Evolutionary conservation across 2,797 vertebrate genomes (phyloP), one percentile per base, ranked within the genome.

Genomic region (Ptychadena robeensis): DNA sequence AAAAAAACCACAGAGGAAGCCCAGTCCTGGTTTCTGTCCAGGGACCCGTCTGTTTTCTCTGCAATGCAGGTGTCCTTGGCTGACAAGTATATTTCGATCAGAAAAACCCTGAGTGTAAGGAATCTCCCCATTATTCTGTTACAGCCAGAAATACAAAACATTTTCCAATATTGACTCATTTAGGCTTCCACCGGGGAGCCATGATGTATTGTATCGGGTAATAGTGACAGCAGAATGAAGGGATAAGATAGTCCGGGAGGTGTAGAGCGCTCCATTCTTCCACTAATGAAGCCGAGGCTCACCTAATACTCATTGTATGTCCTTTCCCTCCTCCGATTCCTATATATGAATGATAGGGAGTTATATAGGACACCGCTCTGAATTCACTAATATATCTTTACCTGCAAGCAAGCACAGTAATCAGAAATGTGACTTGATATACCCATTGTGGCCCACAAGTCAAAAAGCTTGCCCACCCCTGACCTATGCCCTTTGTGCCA

Each of bases 51-150:
- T 18, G n/a, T 35, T 32, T 77, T 77, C 74, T 66, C 75, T 78
- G 75, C 75, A 78, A 27, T 78, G 75, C 75, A 78, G 75, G n/a
- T 27, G n/a, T 28, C 38, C 31, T 15, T 63, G 63, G 61, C 70
- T 67, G 80, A 64, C 34, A 28, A 57, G 35, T 31, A 69, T 27
- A 18, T 48, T 27, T 7, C 2, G 8, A n/a, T 25, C 9, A 12
- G 14, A 38, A 63, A 14, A 40, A 40, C 7, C 1, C n/a, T 27
- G 37, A 18, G 9, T 32, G 38, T 35, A 63, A 18, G 40, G 59
- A 27, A 74, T 32, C 64, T 22, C n/a, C 27, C 35, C 40, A 32
- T 57, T 53, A 81, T 73, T 74, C 32, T 22, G 28, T 81, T 57
- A 67, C 37, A 67, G 22, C 18, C 22, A 37, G 40, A 74, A 72